A percentile compares a stretch with the other conserved stretches of the same genome.
Conservation (phyloP, 2,888 invertebrate genomes). For the Archips xylosteana region DNA sequence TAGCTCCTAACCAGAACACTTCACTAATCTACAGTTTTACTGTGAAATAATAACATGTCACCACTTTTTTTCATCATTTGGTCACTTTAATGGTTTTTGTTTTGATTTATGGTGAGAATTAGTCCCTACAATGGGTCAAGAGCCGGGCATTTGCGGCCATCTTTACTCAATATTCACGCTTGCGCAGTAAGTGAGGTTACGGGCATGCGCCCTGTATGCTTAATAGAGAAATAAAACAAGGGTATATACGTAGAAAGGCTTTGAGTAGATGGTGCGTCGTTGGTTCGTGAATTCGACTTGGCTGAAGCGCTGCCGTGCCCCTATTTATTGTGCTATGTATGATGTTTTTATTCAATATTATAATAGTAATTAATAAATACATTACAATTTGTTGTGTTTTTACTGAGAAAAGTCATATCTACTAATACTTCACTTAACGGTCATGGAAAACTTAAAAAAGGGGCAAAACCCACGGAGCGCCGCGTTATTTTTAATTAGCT, state of each 20-base stretch:
- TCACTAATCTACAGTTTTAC: slow-evolving; percentile 41
- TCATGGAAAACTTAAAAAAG: no score
- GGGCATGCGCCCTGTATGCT: slow-evolving; percentile 64
- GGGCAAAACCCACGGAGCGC: no score
- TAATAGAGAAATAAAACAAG: slow-evolving; percentile 53
- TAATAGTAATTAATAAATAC: no score
- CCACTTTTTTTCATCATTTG: slow-evolving; percentile 40
- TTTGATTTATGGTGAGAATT: slow-evolving; percentile 56
- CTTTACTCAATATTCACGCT: slow-evolving; percentile 58
- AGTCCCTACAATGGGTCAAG: slow-evolving; percentile 58
- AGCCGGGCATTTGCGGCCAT: slow-evolving; percentile 66
- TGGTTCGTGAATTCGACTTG: neutral
- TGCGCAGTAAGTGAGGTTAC: slow-evolving; percentile 53
- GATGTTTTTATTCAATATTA: neutral
- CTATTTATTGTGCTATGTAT: neutral
- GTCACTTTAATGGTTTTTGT: slow-evolving; percentile 43
- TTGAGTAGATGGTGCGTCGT: slow-evolving; percentile 45
- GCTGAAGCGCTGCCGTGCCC: slow-evolving; percentile 6
- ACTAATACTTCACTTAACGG: no score
- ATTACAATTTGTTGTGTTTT: no score
- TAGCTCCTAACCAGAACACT: slow-evolving; percentile 19
- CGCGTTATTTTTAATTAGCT: no score
- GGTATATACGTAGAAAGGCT: slow-evolving; percentile 47
- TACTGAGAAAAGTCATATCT: no score
- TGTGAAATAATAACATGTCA: slow-evolving; percentile 12